Evolutionary conservation across 2,888 invertebrate genomes (phyloP).

Genomic region (Euzophera pinguis): DNA sequence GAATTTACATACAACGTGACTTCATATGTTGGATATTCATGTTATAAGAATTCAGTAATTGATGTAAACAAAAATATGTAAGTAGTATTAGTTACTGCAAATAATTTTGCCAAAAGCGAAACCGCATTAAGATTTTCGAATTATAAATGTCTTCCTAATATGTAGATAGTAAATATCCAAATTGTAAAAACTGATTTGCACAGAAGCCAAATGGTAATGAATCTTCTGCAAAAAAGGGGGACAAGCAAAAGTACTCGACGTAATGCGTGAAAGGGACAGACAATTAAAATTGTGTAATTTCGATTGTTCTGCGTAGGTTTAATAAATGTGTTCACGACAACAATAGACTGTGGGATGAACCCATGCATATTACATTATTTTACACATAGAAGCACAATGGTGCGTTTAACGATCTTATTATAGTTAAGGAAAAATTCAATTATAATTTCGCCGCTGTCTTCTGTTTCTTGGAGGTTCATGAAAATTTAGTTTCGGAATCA

Average conservation of each 20-base stretch:
- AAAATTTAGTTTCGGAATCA: no score
- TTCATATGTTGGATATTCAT: no score
- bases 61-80: no score
- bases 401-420: conserved; percentile 27
- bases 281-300: conserved; percentile 39
- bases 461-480: not conserved
- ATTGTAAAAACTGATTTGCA: no score
- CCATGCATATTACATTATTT: conserved; percentile 27
- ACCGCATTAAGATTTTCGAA: no score
- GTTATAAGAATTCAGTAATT: no score
- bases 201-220: not conserved
- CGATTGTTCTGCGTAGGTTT: conserved; percentile 36
- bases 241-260: not conserved
- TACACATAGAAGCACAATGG: conserved; percentile 42
- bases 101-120: no score
- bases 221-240: not conserved
- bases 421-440: not conserved
- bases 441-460: not conserved
- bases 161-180: no score
- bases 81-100: no score
- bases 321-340: conserved; percentile 36
- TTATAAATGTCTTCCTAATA: no score
- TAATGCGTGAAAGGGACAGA: conserved; percentile 17
- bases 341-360: conserved; percentile 61
- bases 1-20: no score